These are phyloP conservation scores for Eleutherodactylus coqui DNA, from an alignment of 2,797 vertebrate species.

Conservation along the genomic window DNA sequence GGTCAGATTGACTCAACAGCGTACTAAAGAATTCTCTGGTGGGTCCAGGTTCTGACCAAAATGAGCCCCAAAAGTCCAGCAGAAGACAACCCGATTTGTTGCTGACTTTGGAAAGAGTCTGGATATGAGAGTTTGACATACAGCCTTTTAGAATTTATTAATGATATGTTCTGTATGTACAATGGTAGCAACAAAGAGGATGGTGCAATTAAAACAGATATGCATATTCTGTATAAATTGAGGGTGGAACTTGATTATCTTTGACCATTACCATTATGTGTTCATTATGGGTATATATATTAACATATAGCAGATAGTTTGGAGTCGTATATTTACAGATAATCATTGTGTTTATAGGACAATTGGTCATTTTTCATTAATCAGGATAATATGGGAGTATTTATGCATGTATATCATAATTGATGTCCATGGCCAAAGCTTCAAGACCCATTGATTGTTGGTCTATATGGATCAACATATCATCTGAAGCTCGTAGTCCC, in stretches of 20 bases:
- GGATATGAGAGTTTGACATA: too few species aligned
- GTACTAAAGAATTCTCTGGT: too few species aligned
- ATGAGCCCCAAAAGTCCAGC: neutral
- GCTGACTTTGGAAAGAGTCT: neutral
- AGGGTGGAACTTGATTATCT: too few species aligned
- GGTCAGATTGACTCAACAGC: too few species aligned
- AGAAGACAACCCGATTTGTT: neutral
- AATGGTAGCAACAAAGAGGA: too few species aligned
- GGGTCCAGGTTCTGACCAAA: too few species aligned
- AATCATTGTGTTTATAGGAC: neutral
- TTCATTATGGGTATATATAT: neutral
- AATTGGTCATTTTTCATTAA: neutral
- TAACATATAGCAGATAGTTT: neutral
- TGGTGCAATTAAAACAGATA: too few species aligned
- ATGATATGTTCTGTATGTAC: too few species aligned
- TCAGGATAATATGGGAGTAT: neutral
- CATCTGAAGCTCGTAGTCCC: neutral
- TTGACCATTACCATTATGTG: too few species aligned
- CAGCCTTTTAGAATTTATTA: too few species aligned
- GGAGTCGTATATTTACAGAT: neutral
- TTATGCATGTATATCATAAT: slow-evolving; percentile 10
- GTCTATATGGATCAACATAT: slow-evolving; percentile 3
- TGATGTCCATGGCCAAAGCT: neutral
- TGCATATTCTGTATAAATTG: too few species aligned
- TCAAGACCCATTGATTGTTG: neutral